Evolutionary conservation across 2,797 vertebrate genomes (phyloP), one percentile per base, ranked within the genome.

Genomic region (Danio albolineatus): DNA sequence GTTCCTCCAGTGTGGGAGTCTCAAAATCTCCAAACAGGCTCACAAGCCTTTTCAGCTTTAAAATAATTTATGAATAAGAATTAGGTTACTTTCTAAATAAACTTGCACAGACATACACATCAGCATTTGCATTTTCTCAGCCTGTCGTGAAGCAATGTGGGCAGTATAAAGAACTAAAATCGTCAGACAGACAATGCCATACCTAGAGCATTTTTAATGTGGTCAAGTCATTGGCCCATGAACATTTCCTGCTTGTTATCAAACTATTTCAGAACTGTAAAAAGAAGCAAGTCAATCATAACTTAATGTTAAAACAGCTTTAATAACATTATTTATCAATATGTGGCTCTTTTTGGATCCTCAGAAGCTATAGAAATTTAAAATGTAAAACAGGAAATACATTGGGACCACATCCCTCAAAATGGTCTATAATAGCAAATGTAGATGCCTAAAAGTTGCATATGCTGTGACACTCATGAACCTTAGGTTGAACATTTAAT

Each of bases 41-140:
- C 21, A 36, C 36, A 41, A 8, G 4, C 4, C 36, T 41, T 53
- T 53, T 53, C 12, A 41, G 38, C 13, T 36, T 62, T 75, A 36
- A n/a, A 61, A 43, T n/a, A 46, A 44, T 46, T 56, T 46, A 43
- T 17, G 10, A 60, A 73, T 17, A 54, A 46, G 60, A 76, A 76
- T 54, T n/a, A 54, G 19, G 62, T 44, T 19, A 48, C 7, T 51
- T 53, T 39, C n/a, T 19, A 64, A 64, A 51, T 0, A 7, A 75
- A 43, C n/a, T 10, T 21, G 17, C 36, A 62, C 36, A 41, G 8
- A 43, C 48, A 43, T 13, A 74, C n/a, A 75, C n/a, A 19, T 36
- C 62, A 54, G 19, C 61, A 44, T 66, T 56, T 43, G 7, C 8
- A 39, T 10, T 57, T 53, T 49, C 43, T 59, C 17, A 41, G 12